These are phyloP conservation scores for Tarsius wallacei DNA, from an alignment of 2,797 vertebrate species.

Conservation along the genomic window DNA sequence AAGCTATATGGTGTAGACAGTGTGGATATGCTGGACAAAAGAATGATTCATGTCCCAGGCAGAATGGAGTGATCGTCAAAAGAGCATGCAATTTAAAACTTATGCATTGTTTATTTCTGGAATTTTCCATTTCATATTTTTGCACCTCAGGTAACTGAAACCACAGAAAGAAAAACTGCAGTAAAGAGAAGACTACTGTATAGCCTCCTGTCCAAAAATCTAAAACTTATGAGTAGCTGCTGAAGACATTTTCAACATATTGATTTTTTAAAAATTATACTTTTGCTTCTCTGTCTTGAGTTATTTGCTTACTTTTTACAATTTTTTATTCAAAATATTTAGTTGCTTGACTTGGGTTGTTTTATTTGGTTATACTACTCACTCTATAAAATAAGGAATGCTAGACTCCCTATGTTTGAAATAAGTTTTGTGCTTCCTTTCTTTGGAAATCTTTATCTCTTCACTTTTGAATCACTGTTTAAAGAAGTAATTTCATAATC, in stretches of 20 bases:
- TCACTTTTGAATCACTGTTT: slow-evolving; percentile 61
- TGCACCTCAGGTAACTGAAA: background rate
- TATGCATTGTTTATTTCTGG: background rate
- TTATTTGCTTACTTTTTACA: slow-evolving; percentile 51
- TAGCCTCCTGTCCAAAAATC: background rate
- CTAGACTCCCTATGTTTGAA: background rate
- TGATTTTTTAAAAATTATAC: background rate
- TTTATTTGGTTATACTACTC: background rate
- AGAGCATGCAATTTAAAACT: background rate
- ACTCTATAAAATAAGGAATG: background rate
- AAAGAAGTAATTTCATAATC: slow-evolving; percentile 72
- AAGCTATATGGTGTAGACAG: background rate
- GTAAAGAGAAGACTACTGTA: background rate
- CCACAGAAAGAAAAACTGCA: background rate
- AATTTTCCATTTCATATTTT: background rate
- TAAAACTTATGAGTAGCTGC: background rate
- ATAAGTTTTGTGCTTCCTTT: slow-evolving; percentile 8
- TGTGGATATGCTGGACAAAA: background rate
- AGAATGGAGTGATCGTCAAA: background rate
- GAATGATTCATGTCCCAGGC: background rate
- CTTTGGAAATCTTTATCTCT: slow-evolving; percentile 2
- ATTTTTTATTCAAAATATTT: slow-evolving; percentile 62
- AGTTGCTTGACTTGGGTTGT: background rate
- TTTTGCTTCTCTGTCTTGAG: slow-evolving; percentile 47
- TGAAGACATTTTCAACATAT: slow-evolving; percentile 7